phyloP scores from a whole-genome alignment of 2,888 invertebrate genomes.

The Rhorus exstirpatorius region DNA sequence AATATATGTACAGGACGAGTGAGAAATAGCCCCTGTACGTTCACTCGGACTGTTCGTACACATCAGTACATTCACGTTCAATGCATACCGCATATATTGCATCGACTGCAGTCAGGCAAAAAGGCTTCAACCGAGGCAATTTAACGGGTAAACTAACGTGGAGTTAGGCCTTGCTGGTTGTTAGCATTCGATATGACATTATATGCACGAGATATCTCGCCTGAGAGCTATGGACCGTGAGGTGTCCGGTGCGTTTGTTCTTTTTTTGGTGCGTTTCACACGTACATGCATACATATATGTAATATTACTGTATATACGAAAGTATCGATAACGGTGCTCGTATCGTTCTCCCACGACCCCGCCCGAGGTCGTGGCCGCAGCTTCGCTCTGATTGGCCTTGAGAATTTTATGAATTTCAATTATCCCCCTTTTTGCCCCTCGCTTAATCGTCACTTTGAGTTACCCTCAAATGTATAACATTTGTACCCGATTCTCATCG shows the following conservation, averaged over 20 bases:
- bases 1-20: constrained; percentile 40
- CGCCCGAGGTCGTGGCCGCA: constrained; percentile 56
- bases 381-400: constrained; percentile 49
- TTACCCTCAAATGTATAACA: too few relatives aligned
- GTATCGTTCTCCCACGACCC: constrained; percentile 62
- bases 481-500: constrained; percentile 14
- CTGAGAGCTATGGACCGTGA: constrained; percentile 35
- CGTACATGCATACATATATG: not conserved
- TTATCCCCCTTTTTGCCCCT: not conserved
- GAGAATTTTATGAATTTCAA: constrained; percentile 41
- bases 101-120: constrained; percentile 50
- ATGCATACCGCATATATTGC: constrained; percentile 12
- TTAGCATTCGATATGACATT: constrained; percentile 14
- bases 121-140: not conserved
- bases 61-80: constrained; percentile 17
- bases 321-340: constrained; percentile 63
- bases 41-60: constrained; percentile 46
- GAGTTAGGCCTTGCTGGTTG: constrained; percentile 1
- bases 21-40: constrained; percentile 57
- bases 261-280: constrained; percentile 7
- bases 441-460: constrained; percentile 1
- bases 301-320: constrained; percentile 17
- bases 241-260: constrained; percentile 15
- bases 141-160: not conserved
- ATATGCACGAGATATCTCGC: constrained; percentile 15